Conservation (phyloP, 2,113 vertebrate species). For the Corvus moneduloides region DNA sequence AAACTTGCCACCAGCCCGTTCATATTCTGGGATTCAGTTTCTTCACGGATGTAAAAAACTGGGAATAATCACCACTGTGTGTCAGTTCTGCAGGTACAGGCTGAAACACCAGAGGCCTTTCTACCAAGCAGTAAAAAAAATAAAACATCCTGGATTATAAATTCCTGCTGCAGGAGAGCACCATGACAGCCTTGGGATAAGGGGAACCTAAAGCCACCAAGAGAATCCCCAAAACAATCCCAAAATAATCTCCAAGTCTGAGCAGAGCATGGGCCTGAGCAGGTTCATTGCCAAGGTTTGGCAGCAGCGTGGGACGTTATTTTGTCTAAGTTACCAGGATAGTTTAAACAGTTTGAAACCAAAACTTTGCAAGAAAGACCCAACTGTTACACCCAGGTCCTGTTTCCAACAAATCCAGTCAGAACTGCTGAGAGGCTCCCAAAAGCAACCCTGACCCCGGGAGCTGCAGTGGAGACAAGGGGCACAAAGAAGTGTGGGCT, state of each 20-base stretch:
- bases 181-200: accelerated
- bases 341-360: not conserved
- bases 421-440: not conserved
- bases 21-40: not conserved
- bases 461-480: not conserved
- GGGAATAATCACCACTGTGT: not conserved
- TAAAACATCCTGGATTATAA: not conserved
- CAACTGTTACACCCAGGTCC: not conserved
- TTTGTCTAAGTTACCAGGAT: not conserved
- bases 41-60: not conserved
- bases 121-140: not conserved
- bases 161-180: not conserved
- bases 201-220: not conserved
- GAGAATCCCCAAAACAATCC: not conserved
- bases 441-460: accelerated
- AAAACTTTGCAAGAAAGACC: not conserved
- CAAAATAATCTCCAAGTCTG: not conserved
- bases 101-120: not conserved
- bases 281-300: not conserved
- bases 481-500: not conserved
- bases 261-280: not conserved
- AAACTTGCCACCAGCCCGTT: not conserved
- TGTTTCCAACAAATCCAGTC: not conserved
- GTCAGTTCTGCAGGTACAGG: not conserved
- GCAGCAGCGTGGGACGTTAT: not conserved